Evolutionary conservation across 1,140 invertebrate genomes (phyloP), one percentile per base, ranked within the genome.

Genomic region (Camponotus floridanus): DNA sequence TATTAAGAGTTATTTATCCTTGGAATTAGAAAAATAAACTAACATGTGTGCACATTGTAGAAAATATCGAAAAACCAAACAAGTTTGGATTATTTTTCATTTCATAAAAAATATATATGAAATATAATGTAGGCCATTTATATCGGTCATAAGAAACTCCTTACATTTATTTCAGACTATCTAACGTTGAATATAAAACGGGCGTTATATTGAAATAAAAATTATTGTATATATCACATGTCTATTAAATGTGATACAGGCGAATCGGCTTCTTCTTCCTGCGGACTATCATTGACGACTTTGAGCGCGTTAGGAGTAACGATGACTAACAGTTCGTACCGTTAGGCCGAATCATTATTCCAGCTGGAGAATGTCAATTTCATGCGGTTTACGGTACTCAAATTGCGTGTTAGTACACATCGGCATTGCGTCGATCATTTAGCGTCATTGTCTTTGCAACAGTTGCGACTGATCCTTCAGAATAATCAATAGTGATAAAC

Each of bases 351-450:
- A 93, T 93, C 92, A 91, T 91, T 91, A 89, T 87, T 92, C 92
- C 92, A 89, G 87, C 92, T 91, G 89, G 89, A 92, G 92, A 93
- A 93, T 93, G 92, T 93, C 92, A 93, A 93, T 93, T 93, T 93
- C 92, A 91, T 91, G 91, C 92, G 92, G 92, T 93, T 92, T 93
- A 93, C 92, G 92, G 92, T 93, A 93, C 92, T 93, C 55, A 92
- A 93, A 92, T 93, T 92, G 90, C 92, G 90, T 88, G 91, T 92
- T 92, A 92, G 87, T 81, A 90, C 90, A 92, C 86, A 87, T 84
- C 78, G 62, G 4, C 62, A 18, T 76, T 62, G 48, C 48, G 33
- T 31, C 57, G 57, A 87, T 87, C 83, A 18, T 87, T 85, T 67
- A 51, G 61, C 86, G 45, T 86, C 59, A 70, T 80, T 80, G 76